phyloP scores from a whole-genome alignment of 2,888 invertebrate species.

The Copidosoma aretas region DNA sequence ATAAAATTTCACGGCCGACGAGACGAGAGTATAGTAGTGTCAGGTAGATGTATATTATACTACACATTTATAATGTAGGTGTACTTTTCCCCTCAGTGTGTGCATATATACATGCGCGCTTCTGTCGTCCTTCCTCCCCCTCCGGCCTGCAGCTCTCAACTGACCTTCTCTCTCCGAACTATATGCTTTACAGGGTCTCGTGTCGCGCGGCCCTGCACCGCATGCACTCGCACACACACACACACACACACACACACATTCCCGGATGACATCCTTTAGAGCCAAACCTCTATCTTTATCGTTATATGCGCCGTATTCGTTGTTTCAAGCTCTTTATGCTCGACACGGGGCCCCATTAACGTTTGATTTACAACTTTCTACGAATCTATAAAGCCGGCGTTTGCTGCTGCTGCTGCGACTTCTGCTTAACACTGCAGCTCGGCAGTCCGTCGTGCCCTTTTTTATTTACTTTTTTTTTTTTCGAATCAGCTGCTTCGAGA shows the following conservation, averaged over 20 bases:
- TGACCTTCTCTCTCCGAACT: not conserved
- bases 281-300: slow-evolving; percentile 58
- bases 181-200: no score
- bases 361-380: slow-evolving; percentile 62
- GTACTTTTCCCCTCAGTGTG: not conserved
- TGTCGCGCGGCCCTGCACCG: not conserved
- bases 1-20: slow-evolving; percentile 32
- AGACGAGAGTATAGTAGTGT: slow-evolving; percentile 2
- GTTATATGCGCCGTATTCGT: slow-evolving; percentile 56
- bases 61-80: no score
- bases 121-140: slow-evolving; percentile 10
- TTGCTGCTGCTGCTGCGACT: not conserved
- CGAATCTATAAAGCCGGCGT: slow-evolving; percentile 55
- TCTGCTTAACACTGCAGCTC: no score
- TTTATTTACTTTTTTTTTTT: not conserved
- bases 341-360: slow-evolving; percentile 60
- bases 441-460: not conserved
- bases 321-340: slow-evolving; percentile 61
- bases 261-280: slow-evolving; percentile 39
- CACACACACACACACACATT: slow-evolving; percentile 14
- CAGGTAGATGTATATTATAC: slow-evolving; percentile 25
- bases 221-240: not conserved
- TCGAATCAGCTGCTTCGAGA: slow-evolving; percentile 5
- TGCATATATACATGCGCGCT: not conserved
- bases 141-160: slow-evolving; percentile 18